phyloP scores from a whole-genome alignment of 2,113 vertebrate species.

The Corythoichthys haematopterus region DNA sequence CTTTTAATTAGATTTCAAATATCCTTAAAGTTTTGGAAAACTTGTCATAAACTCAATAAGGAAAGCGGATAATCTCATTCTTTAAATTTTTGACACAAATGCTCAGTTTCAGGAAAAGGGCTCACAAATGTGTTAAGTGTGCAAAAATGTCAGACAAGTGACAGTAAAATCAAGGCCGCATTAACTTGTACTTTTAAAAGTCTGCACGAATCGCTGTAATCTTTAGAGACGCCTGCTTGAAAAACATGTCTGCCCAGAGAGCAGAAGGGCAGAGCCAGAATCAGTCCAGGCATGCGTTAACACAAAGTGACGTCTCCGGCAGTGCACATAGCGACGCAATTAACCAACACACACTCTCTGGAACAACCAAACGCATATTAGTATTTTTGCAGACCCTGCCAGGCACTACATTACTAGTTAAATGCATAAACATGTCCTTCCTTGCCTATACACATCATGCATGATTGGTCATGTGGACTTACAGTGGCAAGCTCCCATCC shows the following conservation, averaged over 20 bases:
- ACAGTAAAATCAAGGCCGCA: slow-evolving; percentile 15
- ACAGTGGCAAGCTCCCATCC: slow-evolving; percentile 19
- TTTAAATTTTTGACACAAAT: too few species aligned
- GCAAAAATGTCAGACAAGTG: slow-evolving; percentile 11
- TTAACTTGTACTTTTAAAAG: slow-evolving; percentile 21
- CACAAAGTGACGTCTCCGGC: slow-evolving; percentile 64
- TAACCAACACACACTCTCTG: slow-evolving; percentile 21
- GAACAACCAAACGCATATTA: slow-evolving; percentile 23
- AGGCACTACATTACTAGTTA: slow-evolving; percentile 5
- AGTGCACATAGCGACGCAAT: slow-evolving; percentile 44
- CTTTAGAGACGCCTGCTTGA: slow-evolving; percentile 60
- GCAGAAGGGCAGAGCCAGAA: slow-evolving; percentile 60
- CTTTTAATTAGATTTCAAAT: too few species aligned
- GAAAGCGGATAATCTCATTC: too few species aligned
- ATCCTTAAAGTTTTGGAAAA: too few species aligned
- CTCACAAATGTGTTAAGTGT: neutral
- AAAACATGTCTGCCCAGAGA: slow-evolving; percentile 66
- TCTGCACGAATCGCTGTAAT: slow-evolving; percentile 60
- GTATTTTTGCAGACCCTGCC: slow-evolving; percentile 31
- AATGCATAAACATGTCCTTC: slow-evolving; percentile 15
- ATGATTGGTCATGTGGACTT: slow-evolving; percentile 21
- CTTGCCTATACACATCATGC: slow-evolving; percentile 5
- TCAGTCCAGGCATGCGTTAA: slow-evolving; percentile 74
- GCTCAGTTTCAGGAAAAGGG: neutral
- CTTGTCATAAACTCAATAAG: too few species aligned